Conservation (phyloP, 2,113 vertebrate genomes). For the Pituophis catenifer region DNA sequence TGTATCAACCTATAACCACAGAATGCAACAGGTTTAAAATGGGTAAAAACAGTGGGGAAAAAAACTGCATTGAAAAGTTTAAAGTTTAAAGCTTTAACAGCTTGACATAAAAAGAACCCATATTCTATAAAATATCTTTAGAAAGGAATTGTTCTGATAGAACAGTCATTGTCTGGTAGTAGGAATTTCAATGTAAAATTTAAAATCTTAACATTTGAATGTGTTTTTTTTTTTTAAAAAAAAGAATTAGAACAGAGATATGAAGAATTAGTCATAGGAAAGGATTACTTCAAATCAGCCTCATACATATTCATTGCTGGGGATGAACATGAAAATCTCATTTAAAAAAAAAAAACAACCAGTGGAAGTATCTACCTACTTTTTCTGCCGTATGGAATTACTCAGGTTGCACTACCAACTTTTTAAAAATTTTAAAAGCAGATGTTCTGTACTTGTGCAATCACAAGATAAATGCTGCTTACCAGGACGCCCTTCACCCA, state of each 20-base stretch:
- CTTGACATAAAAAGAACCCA: neutral
- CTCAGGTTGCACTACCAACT: neutral
- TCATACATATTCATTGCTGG: neutral
- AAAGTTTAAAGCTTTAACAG: neutral
- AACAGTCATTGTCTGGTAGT: neutral
- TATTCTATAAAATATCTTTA: neutral
- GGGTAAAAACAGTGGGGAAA: neutral
- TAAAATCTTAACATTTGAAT: neutral
- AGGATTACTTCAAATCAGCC: neutral
- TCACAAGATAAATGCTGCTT: constrained; percentile 59
- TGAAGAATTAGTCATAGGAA: neutral
- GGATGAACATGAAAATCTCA: neutral
- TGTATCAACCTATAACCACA: constrained; percentile 10
- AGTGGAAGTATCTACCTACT: neutral
- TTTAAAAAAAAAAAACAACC: neutral
- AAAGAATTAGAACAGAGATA: neutral
- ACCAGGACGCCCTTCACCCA: constrained; percentile 99
- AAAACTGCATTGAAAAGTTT: neutral
- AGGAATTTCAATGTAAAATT: neutral
- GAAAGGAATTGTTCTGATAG: neutral
- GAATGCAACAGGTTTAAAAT: neutral
- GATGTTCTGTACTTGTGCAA: neutral
- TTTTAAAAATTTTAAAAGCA: neutral
- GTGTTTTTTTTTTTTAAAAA: neutral
- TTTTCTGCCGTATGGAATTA: neutral